These are phyloP conservation scores for Aphelinus certus DNA, from an alignment of 1,140 invertebrate genomes.

Conservation along the genomic window DNA sequence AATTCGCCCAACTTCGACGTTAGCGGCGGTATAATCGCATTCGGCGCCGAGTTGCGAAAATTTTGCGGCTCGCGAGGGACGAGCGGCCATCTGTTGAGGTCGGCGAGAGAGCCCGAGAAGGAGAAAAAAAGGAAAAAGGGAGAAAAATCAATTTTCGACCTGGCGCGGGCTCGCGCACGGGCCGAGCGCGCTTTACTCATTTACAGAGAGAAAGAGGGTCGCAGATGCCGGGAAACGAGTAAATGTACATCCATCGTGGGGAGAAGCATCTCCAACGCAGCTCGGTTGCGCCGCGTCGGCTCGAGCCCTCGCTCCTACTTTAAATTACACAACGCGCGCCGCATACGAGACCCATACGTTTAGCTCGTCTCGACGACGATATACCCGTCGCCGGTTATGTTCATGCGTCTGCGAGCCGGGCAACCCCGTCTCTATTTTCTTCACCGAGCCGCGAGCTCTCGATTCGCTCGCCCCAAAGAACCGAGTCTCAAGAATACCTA, in stretches of 20 bases:
- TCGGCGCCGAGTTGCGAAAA: background rate
- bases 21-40: background rate
- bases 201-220: conserved; percentile 6
- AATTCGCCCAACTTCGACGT: background rate
- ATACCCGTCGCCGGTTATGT: background rate
- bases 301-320: no score
- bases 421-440: no score
- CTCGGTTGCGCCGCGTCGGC: no score
- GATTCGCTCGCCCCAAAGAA: no score
- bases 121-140: no score
- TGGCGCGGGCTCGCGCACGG: background rate
- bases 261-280: background rate
- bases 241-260: background rate
- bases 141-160: conserved; percentile 25
- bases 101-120: background rate
- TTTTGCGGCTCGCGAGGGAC: background rate
- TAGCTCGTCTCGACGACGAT: no score
- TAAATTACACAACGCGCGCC: no score
- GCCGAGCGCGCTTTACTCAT: background rate
- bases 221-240: background rate
- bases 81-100: conserved; percentile 3
- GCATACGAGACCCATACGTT: no score
- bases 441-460: no score
- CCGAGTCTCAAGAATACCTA: no score
- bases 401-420: background rate